Evolutionary conservation across 2,888 invertebrate genomes (phyloP).

Genomic region (Alentia gelatinosa): DNA sequence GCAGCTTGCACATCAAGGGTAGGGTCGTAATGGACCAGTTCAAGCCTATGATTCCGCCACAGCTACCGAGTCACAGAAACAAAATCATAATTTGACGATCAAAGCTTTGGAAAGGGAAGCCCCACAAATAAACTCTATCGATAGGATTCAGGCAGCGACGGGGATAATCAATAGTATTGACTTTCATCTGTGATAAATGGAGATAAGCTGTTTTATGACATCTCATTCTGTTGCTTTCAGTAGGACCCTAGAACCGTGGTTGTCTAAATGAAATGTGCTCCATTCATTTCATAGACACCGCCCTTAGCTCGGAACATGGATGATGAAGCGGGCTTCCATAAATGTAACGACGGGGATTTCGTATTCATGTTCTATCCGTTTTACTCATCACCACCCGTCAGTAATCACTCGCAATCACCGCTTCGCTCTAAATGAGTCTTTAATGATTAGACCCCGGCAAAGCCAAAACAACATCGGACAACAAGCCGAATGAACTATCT

Average conservation of each 20-base stretch:
- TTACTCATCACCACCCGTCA: background rate
- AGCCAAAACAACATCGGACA: background rate
- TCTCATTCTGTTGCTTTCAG: background rate
- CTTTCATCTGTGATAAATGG: background rate
- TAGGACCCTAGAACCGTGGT: background rate
- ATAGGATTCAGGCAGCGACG: background rate
- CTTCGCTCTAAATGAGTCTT: background rate
- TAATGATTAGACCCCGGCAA: background rate
- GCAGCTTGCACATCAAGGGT: background rate
- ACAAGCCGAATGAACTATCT: no score
- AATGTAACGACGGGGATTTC: no score
- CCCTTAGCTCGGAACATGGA: background rate
- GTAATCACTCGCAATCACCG: background rate
- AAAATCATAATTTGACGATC: constrained; percentile 11
- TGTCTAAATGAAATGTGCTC: background rate
- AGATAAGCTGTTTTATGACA: background rate
- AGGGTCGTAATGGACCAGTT: constrained; percentile 3
- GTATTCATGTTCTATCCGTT: background rate
- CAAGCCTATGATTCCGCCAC: background rate
- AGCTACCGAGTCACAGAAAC: background rate
- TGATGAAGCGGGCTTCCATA: no score
- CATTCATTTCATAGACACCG: background rate
- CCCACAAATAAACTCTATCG: background rate
- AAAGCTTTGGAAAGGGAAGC: background rate
- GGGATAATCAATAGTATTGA: background rate